Base-by-base conservation (phyloP, 1,140 invertebrate species). In the Meloidogyne exigua region DNA sequence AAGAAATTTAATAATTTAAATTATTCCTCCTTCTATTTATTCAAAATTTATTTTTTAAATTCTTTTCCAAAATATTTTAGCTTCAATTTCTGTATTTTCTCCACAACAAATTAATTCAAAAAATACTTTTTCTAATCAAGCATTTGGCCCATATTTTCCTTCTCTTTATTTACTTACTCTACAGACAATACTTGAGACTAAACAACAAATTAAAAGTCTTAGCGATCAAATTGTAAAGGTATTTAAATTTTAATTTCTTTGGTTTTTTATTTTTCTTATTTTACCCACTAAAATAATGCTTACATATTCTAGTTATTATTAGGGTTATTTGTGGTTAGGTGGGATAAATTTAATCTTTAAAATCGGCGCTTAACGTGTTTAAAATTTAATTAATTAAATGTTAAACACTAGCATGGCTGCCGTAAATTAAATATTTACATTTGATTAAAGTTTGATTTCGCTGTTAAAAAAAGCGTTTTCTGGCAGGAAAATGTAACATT, bases 401-500 rank as follows among this genome's bases (percentile, higher is more conserved):
- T 57, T 57, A 57, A 18, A 7, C n/a, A n/a, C 18, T 12, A 57
- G 71, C 71, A 73, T 65, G 71, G 71, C 71, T 66, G 71, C 71
- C 49, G 23, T 39, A 73, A 26, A 73, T 73, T 65, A 65, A 26
- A 25, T 49, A n/a, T n/a, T 18, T 18, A 44, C 32, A 65, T 23
- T 28, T 39, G 13, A 15, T 13, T 13, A 72, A 12, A 73, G 71
- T 73, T 73, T 64, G 71, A 63, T 26, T 39, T 7, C 39, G 21
- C 28, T 42, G 13, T 2, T 11, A 28, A 18, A 65, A n/a, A 11
- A 15, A n/a, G 18, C 66, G 66, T 32, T 68, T 3, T 73, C 49
- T 7, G 71, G 71, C 71, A 73, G 71, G 71, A 18, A 25, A n/a
- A 15, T 73, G 71, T 65, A 13, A 73, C 71, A 73, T n/a, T n/a